Evolutionary conservation across 2,113 vertebrate genomes (phyloP).

Genomic region (Zingel zingel): DNA sequence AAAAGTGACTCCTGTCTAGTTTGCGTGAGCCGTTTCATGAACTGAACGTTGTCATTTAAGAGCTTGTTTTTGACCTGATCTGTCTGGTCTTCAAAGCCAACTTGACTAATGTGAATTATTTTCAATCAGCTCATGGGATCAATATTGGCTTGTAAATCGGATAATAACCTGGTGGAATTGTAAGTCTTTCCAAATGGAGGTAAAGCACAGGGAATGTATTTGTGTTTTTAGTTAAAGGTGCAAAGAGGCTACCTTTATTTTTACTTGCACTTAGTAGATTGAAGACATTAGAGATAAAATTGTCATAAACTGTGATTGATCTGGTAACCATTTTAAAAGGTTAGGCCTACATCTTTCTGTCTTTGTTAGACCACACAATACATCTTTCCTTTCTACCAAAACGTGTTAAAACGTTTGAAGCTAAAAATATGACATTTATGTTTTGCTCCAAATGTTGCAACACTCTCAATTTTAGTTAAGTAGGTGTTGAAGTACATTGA

Average conservation of each 20-base stretch:
- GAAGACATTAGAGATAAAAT: slow-evolving; percentile 27
- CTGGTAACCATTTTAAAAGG: slow-evolving; percentile 32
- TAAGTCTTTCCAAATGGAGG: slow-evolving; percentile 9
- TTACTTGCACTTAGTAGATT: slow-evolving; percentile 33
- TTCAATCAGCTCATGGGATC: slow-evolving; percentile 9
- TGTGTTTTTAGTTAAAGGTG: slow-evolving; percentile 24
- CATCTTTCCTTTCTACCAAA: slow-evolving; percentile 1
- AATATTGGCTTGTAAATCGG: slow-evolving; percentile 1
- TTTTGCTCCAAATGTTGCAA: background rate
- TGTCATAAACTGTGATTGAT: slow-evolving; percentile 13
- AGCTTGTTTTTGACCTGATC: background rate
- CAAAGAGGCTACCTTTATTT: slow-evolving; percentile 7
- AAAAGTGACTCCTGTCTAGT: too few species aligned
- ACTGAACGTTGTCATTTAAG: background rate
- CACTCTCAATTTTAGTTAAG: background rate
- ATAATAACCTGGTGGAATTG: slow-evolving; percentile 15
- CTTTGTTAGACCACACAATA: slow-evolving; percentile 22
- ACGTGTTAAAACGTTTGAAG: background rate
- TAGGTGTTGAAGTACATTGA: slow-evolving; percentile 1
- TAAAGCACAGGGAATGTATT: slow-evolving; percentile 12
- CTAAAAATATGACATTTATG: slow-evolving; percentile 22
- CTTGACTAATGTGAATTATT: slow-evolving; percentile 10
- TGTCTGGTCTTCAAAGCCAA: slow-evolving; percentile 12
- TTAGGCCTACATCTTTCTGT: background rate
- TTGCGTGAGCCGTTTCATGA: too few species aligned